Conservation (phyloP, 2,888 invertebrate species). For the Lepidochrysops patricia region DNA sequence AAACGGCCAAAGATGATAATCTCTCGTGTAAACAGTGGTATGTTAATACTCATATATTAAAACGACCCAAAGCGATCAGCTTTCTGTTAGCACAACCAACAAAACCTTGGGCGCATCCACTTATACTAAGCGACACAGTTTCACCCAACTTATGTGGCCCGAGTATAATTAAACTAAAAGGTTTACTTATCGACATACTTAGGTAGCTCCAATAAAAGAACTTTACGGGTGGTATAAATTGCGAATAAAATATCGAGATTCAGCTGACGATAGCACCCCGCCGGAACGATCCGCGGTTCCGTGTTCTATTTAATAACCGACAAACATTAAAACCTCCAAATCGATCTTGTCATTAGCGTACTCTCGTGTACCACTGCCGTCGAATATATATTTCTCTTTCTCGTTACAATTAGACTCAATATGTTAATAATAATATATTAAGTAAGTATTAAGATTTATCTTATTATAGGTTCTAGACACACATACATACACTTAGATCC, state of each 20-base stretch:
- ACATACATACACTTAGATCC: no score
- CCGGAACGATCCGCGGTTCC: conserved; percentile 11
- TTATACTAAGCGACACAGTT: not conserved
- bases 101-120: conserved; percentile 7
- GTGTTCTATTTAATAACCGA: conserved; percentile 13
- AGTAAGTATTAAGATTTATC: no score
- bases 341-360: conserved; percentile 16
- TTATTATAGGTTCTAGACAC: no score
- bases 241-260: conserved; percentile 15
- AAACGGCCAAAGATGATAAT: not conserved
- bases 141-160: not conserved
- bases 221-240: conserved; percentile 7
- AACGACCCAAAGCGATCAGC: conserved; percentile 5
- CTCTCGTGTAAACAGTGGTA: not conserved
- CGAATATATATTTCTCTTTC: not conserved
- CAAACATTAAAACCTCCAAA: conserved; percentile 11
- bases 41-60: not conserved
- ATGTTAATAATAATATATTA: not conserved
- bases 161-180: conserved; percentile 7
- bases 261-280: conserved; percentile 16
- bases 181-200: conserved; percentile 3
- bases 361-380: not conserved
- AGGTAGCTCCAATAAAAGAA: conserved; percentile 6
- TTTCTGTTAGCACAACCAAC: conserved; percentile 11
- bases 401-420: not conserved